phyloP scores from a whole-genome alignment of 1,140 invertebrate genomes.

The Drosophila bipectinata region DNA sequence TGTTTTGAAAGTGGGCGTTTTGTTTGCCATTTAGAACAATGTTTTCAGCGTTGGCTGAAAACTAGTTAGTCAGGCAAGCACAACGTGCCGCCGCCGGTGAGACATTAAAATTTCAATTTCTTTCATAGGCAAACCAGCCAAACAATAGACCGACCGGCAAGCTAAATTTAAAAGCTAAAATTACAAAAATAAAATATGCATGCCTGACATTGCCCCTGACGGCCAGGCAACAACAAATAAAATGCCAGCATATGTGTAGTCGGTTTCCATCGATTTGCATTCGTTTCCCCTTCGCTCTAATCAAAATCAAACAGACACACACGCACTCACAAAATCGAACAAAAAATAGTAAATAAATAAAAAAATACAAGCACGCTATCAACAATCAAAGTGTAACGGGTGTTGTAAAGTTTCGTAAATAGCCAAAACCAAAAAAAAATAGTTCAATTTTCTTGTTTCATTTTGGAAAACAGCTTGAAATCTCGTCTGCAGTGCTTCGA shows the following conservation, averaged over 20 bases:
- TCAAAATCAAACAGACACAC: slow-evolving; percentile 40
- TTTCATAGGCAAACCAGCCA: slow-evolving; percentile 41
- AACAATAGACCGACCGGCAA: slow-evolving; percentile 42
- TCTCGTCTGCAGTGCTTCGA: slow-evolving; percentile 4
- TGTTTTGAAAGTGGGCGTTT: slow-evolving; percentile 48
- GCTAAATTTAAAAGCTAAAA: slow-evolving; percentile 45
- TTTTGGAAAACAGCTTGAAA: slow-evolving; percentile 44
- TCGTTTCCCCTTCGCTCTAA: slow-evolving; percentile 41
- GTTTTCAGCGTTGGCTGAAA: slow-evolving; percentile 43
- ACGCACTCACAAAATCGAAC: slow-evolving; percentile 14
- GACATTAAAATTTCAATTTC: slow-evolving; percentile 31
- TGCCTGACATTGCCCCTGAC: slow-evolving; percentile 47
- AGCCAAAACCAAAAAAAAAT: slow-evolving; percentile 5
- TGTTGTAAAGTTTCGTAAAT: slow-evolving; percentile 37
- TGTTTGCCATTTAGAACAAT: slow-evolving; percentile 54
- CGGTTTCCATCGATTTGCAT: slow-evolving; percentile 69
- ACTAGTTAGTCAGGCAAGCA: slow-evolving; percentile 39
- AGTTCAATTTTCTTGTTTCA: slow-evolving; percentile 32
- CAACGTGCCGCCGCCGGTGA: slow-evolving; percentile 16
- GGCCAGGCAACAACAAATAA: slow-evolving; percentile 36
- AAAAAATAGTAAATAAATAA: not conserved
- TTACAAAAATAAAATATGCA: slow-evolving; percentile 37
- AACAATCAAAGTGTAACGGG: slow-evolving; percentile 41
- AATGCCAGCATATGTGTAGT: slow-evolving; percentile 8
- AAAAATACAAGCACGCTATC: slow-evolving; percentile 22